phyloP scores from a whole-genome alignment of 2,797 vertebrate genomes.

The Lagodon rhomboides region DNA sequence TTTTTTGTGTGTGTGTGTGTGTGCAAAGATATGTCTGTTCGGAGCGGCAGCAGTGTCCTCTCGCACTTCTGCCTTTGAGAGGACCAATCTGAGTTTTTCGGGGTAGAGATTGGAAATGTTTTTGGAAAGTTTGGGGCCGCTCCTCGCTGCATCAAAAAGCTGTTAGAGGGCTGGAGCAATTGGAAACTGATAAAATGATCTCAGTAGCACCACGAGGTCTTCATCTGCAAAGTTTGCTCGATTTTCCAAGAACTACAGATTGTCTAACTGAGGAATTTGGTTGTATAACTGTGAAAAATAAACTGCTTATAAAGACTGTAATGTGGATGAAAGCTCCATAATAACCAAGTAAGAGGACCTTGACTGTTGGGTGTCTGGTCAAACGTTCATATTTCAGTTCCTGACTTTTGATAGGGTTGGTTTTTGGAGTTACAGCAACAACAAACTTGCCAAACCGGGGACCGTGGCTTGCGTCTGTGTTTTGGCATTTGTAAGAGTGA shows the following conservation, averaged over 20 bases:
- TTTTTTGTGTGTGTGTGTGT: slow-evolving; percentile 20
- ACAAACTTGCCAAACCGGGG: too few species aligned
- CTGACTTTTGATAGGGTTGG: too few species aligned
- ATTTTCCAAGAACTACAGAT: not conserved
- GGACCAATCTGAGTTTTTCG: slow-evolving; percentile 2
- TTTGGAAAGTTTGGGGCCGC: not conserved
- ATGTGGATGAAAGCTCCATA: not conserved
- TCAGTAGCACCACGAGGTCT: not conserved
- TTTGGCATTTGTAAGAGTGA: too few species aligned
- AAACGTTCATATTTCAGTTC: too few species aligned
- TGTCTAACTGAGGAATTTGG: not conserved
- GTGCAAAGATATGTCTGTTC: slow-evolving; percentile 17
- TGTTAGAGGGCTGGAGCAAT: not conserved
- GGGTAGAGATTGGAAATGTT: not conserved
- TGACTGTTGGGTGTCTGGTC: too few species aligned
- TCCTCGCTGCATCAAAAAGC: not conserved
- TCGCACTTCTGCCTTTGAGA: slow-evolving; percentile 7
- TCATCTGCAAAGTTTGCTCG: not conserved
- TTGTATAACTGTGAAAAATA: too few species aligned
- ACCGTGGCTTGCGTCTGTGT: too few species aligned
- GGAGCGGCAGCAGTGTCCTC: slow-evolving; percentile 15
- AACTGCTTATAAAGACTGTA: not conserved
- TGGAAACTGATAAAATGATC: not conserved
- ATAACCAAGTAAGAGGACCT: not conserved
- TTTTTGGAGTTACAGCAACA: too few species aligned